These are phyloP conservation scores for Calameuta filiformis DNA, from an alignment of 2,888 invertebrate genomes.

Conservation along the genomic window DNA sequence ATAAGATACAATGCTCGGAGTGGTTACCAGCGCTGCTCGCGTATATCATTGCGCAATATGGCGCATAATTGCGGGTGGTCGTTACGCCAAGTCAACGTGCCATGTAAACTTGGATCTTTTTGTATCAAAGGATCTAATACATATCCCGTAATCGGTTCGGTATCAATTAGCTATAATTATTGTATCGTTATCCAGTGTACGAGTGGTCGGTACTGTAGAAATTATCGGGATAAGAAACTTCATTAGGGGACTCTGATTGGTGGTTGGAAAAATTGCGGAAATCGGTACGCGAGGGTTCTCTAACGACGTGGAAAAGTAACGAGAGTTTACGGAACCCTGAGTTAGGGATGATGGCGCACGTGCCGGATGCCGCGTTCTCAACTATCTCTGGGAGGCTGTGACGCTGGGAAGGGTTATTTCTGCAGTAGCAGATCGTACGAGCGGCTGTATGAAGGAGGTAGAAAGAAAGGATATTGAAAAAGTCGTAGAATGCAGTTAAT, in stretches of 20 bases:
- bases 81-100: slow-evolving; percentile 50
- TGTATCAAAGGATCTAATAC: not conserved
- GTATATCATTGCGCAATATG: slow-evolving; percentile 7
- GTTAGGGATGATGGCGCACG: not conserved
- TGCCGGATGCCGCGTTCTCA: not conserved
- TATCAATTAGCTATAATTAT: not conserved
- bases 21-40: not conserved
- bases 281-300: not conserved
- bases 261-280: not conserved
- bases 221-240: not conserved
- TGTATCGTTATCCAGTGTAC: not conserved
- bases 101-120: slow-evolving; percentile 57
- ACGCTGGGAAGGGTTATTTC: not conserved
- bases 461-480: not conserved
- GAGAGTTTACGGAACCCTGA: not conserved
- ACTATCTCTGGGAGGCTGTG: not conserved
- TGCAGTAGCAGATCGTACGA: not conserved
- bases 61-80: slow-evolving; percentile 54
- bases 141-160: not conserved
- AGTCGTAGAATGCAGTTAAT: not conserved
- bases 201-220: not conserved
- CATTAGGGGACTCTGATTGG: not conserved
- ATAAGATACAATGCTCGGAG: not conserved
- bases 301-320: not conserved
- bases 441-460: not conserved